Percentiles rank a stretch among this genome's conserved stretches.
Evolutionary conservation across 2,797 vertebrate species (phyloP).

Genomic region (Lepus oiostolus): DNA sequence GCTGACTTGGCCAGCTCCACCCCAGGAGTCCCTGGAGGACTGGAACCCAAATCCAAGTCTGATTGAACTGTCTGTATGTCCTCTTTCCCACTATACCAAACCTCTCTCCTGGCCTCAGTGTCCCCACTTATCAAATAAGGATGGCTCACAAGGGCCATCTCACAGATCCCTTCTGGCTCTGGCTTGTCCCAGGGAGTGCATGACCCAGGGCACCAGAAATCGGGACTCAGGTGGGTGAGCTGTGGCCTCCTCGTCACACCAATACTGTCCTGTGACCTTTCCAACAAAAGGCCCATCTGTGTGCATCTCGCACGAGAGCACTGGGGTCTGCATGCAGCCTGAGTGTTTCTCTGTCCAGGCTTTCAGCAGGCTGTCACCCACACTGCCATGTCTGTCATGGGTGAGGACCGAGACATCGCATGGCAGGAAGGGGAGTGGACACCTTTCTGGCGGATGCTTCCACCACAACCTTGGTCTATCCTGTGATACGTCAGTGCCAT

Average conservation of each 20-base stretch:
- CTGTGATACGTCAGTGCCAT: background rate
- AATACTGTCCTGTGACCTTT: background rate
- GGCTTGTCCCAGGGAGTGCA: accelerated
- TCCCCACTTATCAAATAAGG: background rate
- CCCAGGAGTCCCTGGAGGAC: background rate
- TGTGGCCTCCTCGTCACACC: background rate
- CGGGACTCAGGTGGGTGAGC: background rate
- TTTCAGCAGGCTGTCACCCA: no score
- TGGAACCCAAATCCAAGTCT: background rate
- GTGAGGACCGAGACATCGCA: no score
- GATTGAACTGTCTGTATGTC: background rate
- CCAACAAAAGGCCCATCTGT: background rate
- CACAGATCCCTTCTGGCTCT: background rate
- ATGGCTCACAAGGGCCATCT: background rate
- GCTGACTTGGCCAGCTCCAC: background rate
- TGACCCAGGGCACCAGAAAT: background rate
- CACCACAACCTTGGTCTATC: background rate
- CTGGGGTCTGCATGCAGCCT: background rate
- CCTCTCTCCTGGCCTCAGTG: background rate
- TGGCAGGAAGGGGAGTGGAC: background rate
- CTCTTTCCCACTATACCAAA: background rate
- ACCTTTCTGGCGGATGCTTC: no score
- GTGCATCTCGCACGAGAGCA: background rate
- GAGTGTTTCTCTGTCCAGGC: background rate
- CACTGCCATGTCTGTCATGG: background rate